Percentiles rank a stretch among this genome's conserved stretches.
phyloP scores from a whole-genome alignment of 2,113 vertebrate species.

The Felis catus region F.catus_Fca126_mat1.0 CM031413.1:66210501-66211000 shows the following conservation, averaged over 20 bases:
- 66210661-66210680: background rate
- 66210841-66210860: background rate
- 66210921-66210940: background rate
- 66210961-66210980: background rate
- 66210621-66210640: rapidly evolving
- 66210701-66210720: background rate
- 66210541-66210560: background rate
- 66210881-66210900: background rate
- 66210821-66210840: background rate
- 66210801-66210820: background rate
- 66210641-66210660: background rate
- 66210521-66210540: too few relatives aligned
- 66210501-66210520: background rate
- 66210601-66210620: background rate
- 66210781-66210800: background rate
- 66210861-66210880: too few relatives aligned
- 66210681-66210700: background rate
- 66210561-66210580: background rate
- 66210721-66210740: rapidly evolving
- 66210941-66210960: background rate
- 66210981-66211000: too few relatives aligned
- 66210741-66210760: background rate
- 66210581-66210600: background rate
- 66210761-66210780: background rate
- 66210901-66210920: background rate